A percentile compares a stretch with the other conserved stretches of the same genome.
Evolutionary conservation across 1,140 invertebrate genomes (phyloP).

Genomic region (Apis florea): DNA sequence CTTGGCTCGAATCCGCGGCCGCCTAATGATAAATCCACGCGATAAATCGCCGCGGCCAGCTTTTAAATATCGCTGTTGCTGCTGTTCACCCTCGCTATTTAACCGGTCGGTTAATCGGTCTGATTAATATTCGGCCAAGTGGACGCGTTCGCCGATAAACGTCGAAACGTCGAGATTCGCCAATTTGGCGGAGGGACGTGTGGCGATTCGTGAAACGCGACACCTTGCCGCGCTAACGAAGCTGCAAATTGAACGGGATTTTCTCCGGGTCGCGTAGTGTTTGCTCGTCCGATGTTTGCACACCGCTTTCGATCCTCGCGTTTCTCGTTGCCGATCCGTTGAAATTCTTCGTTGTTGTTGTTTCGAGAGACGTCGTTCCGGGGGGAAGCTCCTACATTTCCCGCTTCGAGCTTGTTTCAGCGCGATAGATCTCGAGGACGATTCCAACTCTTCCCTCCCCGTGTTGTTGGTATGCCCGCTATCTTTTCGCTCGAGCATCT

Average conservation of each 20-base stretch:
- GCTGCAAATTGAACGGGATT: constrained; percentile 31
- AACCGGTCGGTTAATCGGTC: constrained; percentile 75
- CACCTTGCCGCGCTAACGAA: constrained; percentile 55
- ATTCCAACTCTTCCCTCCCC: not conserved
- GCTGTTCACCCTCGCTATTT: constrained; percentile 68
- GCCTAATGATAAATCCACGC: constrained; percentile 65
- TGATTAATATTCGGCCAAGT: constrained; percentile 73
- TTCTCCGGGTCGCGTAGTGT: constrained; percentile 8
- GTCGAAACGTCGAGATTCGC: constrained; percentile 31
- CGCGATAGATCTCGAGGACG: not conserved
- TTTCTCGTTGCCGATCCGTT: not conserved
- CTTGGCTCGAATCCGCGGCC: not conserved
- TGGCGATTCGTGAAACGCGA: constrained; percentile 14
- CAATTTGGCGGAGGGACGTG: constrained; percentile 51
- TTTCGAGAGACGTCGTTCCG: not conserved
- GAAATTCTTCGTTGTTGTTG: not conserved
- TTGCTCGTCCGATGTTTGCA: constrained; percentile 12
- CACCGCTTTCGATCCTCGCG: constrained; percentile 18
- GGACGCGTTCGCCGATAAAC: constrained; percentile 61
- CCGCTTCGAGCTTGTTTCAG: not conserved
- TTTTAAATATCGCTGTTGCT: constrained; percentile 65
- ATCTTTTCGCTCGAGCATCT: too few relatives aligned
- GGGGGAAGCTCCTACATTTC: not conserved
- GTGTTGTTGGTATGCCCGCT: too few relatives aligned
- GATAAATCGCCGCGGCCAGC: constrained; percentile 66